Evolutionary conservation across 2,113 vertebrate genomes (phyloP).

Genomic region (Empidonax traillii): DNA sequence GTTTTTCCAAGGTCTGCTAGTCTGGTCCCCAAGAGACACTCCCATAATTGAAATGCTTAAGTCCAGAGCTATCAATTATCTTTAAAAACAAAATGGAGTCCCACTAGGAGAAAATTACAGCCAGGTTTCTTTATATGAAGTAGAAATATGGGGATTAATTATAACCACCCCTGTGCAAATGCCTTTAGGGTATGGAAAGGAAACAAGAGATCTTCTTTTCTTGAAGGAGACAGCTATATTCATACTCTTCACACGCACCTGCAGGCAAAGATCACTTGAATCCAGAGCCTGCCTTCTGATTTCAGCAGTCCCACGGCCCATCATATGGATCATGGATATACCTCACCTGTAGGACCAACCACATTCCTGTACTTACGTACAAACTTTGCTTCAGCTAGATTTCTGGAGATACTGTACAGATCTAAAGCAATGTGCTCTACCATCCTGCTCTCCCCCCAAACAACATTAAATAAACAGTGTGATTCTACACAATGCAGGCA

Average conservation of each 20-base stretch:
- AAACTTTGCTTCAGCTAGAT: not conserved
- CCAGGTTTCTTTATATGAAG: slow-evolving; percentile 42
- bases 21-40: slow-evolving; percentile 56
- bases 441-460: not conserved
- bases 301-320: not conserved
- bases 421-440: not conserved
- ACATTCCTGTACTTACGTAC: not conserved
- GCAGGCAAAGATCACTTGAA: not conserved
- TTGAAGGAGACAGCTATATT: slow-evolving; percentile 33
- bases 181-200: slow-evolving; percentile 46
- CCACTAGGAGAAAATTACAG: slow-evolving; percentile 66
- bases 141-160: slow-evolving; percentile 60
- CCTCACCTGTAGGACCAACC: not conserved
- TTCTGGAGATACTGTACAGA: not conserved
- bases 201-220: not conserved
- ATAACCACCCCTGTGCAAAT: slow-evolving; percentile 48
- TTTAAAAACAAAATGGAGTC: slow-evolving; percentile 72
- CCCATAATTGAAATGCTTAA: slow-evolving; percentile 66
- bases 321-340: fast-evolving
- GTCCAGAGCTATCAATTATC: slow-evolving; percentile 69
- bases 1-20: slow-evolving; percentile 61
- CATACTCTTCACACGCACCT: not conserved
- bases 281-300: not conserved
- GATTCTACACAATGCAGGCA: not conserved
- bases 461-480: not conserved